Conservation (phyloP, 1,140 invertebrate genomes). For the Macrostomum lignano region DNA sequence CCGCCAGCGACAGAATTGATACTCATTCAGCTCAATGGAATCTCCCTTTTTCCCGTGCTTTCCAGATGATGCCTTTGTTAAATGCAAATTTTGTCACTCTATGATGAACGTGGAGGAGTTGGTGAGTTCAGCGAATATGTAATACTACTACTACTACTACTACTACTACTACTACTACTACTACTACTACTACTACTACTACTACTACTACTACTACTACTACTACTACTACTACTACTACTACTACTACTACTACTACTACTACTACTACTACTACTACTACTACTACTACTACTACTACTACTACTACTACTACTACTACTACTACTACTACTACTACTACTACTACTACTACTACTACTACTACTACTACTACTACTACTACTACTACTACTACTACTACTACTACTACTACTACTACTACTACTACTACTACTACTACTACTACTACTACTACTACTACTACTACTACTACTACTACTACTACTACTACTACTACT, state of each 20-base stretch:
- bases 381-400: conserved; percentile 5
- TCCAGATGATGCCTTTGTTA: no score
- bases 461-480: not conserved
- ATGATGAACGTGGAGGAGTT: no score
- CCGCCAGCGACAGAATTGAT: no score
- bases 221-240: conserved; percentile 8
- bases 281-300: conserved; percentile 10
- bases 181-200: conserved; percentile 9
- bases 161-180: conserved; percentile 9
- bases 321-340: conserved; percentile 9
- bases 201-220: conserved; percentile 9
- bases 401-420: not conserved
- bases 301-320: conserved; percentile 10
- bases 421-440: not conserved
- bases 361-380: not conserved
- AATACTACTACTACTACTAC: conserved; percentile 8
- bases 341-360: conserved; percentile 5
- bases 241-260: conserved; percentile 8
- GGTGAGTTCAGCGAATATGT: no score
- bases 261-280: conserved; percentile 9
- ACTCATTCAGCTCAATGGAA: no score
- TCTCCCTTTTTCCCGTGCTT: no score
- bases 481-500: not conserved
- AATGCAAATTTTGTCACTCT: no score
- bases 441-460: not conserved